Evolutionary conservation across 2,113 vertebrate genomes (phyloP).

Genomic region (Marmota monax): DNA sequence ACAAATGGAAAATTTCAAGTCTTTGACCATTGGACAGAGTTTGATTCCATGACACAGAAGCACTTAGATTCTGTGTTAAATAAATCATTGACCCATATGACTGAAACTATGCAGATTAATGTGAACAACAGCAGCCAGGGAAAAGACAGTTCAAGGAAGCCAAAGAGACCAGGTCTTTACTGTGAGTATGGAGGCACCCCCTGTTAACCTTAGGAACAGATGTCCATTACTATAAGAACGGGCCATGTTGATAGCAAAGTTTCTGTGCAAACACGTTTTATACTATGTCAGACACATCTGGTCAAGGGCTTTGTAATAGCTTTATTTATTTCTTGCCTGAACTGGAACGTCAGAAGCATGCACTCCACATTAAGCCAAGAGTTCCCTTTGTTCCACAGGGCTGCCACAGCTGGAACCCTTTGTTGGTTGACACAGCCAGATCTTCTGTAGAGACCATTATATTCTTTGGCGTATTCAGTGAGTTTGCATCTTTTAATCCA

Average conservation of each 20-base stretch:
- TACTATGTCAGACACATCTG: conserved; percentile 82
- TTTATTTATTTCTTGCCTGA: conserved; percentile 82
- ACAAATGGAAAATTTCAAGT: conserved; percentile 76
- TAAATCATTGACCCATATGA: conserved; percentile 76
- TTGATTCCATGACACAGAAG: conserved; percentile 73
- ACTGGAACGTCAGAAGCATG: conserved; percentile 83
- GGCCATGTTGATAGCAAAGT: conserved; percentile 9
- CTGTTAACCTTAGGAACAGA: background rate
- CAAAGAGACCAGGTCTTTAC: background rate
- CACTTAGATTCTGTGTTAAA: conserved; percentile 75
- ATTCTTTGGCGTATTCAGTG: conserved; percentile 86
- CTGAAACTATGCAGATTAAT: conserved; percentile 61
- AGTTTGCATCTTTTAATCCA: conserved; percentile 87
- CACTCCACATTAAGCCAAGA: conserved; percentile 80
- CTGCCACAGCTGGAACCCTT: conserved; percentile 88
- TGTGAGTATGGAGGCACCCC: conserved; percentile 38
- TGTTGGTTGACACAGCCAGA: conserved; percentile 84
- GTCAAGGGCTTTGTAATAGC: conserved; percentile 81
- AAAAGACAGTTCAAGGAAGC: conserved; percentile 66
- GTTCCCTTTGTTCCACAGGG: conserved; percentile 84
- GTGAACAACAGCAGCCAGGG: conserved; percentile 31
- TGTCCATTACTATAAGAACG: conserved; percentile 27
- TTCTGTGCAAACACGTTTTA: conserved; percentile 73
- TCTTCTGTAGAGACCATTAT: conserved; percentile 86
- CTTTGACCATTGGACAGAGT: conserved; percentile 62